Percentiles rank a stretch among this genome's conserved stretches.
phyloP scores from a whole-genome alignment of 2,797 vertebrate genomes.

The Molothrus ater region DNA sequence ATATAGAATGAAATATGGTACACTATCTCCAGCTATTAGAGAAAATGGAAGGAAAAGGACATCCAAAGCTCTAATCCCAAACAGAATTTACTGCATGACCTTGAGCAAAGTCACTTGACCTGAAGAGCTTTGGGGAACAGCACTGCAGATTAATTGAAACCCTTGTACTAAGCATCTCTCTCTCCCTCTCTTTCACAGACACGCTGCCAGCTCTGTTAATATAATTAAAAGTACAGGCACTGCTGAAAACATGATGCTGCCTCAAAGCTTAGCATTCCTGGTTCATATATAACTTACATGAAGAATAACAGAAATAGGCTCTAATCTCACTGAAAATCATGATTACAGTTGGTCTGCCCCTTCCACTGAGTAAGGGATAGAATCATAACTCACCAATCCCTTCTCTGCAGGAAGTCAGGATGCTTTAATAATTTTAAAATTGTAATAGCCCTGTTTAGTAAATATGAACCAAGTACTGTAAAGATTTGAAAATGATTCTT shows the following conservation, averaged over 20 bases:
- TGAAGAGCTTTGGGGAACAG: constrained; percentile 46
- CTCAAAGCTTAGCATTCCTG: constrained; percentile 2
- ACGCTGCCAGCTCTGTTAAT: constrained; percentile 3
- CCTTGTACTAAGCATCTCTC: not conserved
- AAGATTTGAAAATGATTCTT: constrained; percentile 11
- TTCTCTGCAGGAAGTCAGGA: constrained; percentile 20
- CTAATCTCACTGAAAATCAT: constrained; percentile 46
- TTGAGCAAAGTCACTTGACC: constrained; percentile 51
- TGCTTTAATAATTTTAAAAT: constrained; percentile 37
- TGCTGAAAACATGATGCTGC: constrained; percentile 13
- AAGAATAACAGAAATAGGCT: constrained; percentile 41
- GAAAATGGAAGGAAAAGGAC: constrained; percentile 57
- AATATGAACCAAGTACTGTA: constrained; percentile 17
- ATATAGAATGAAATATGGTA: constrained; percentile 51
- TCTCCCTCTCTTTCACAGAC: not conserved
- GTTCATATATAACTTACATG: not conserved
- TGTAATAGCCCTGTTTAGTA: constrained; percentile 40
- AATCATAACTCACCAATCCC: constrained; percentile 41
- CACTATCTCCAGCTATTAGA: constrained; percentile 55
- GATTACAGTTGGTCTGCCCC: constrained; percentile 25
- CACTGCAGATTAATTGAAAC: constrained; percentile 41
- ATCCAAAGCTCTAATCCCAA: constrained; percentile 51
- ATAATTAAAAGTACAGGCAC: constrained; percentile 45
- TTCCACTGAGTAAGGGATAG: constrained; percentile 27
- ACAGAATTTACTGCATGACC: constrained; percentile 54